phyloP scores from a whole-genome alignment of 1,140 invertebrate species.

The Temnothorax curvispinosus region DNA sequence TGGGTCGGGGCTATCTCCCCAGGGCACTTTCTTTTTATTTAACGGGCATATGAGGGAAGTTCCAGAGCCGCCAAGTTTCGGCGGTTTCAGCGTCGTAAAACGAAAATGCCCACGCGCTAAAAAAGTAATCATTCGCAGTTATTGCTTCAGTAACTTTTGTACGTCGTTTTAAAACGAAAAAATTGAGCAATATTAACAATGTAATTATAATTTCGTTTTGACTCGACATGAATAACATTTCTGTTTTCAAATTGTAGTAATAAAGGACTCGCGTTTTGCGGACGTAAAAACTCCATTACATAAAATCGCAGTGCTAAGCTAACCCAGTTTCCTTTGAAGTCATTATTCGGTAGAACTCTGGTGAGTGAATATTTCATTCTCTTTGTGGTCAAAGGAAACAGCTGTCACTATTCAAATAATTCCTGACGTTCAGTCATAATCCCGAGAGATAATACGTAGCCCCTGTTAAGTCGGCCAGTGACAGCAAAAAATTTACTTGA shows the following conservation, averaged over 20 bases:
- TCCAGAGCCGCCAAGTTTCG: slow-evolving; percentile 18
- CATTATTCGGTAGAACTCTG: not conserved
- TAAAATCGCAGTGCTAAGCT: slow-evolving; percentile 32
- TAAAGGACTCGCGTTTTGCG: not conserved
- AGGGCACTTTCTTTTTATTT: slow-evolving; percentile 37
- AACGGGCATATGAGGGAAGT: slow-evolving; percentile 32
- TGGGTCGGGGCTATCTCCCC: not conserved
- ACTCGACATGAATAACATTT: not conserved
- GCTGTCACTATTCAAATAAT: slow-evolving; percentile 6
- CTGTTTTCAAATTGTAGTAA: not conserved
- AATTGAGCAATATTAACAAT: not conserved
- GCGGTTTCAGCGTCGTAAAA: slow-evolving; percentile 19
- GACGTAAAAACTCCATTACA: not conserved
- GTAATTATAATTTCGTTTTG: slow-evolving; percentile 40
- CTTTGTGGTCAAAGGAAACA: slow-evolving; percentile 14
- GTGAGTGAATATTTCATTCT: slow-evolving; percentile 18
- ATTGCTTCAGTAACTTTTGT: not conserved
- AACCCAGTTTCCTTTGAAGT: slow-evolving; percentile 41
- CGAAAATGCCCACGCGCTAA: slow-evolving; percentile 24
- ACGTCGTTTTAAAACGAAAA: slow-evolving; percentile 1
- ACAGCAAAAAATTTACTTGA: not conserved
- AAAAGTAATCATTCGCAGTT: not conserved
- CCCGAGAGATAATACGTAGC: not conserved
- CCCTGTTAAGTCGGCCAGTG: not conserved
- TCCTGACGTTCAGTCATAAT: slow-evolving; percentile 4